Evolutionary conservation across 2,113 vertebrate species (phyloP).

Genomic region (Orientallactaga bullata): DNA sequence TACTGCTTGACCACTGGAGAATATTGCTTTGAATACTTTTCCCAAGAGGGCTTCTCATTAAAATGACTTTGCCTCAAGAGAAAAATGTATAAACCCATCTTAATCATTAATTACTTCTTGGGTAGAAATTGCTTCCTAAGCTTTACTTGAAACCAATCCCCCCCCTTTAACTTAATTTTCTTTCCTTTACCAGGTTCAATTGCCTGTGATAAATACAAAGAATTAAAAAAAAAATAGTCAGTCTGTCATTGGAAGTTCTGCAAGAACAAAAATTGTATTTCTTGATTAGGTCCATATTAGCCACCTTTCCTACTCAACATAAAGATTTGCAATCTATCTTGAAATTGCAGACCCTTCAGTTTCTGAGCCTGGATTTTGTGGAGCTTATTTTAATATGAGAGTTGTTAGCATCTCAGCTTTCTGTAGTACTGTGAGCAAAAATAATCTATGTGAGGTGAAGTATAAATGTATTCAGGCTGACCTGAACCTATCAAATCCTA

Average conservation of each 20-base stretch:
- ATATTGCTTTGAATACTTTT: slow-evolving; percentile 60
- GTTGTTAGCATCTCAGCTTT: slow-evolving; percentile 30
- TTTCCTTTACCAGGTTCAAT: slow-evolving; percentile 57
- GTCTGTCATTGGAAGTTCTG: slow-evolving; percentile 10
- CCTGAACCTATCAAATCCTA: slow-evolving; percentile 62
- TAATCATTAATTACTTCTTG: slow-evolving; percentile 75
- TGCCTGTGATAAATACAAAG: slow-evolving; percentile 70
- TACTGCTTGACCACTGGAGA: slow-evolving; percentile 25
- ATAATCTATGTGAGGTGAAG: slow-evolving; percentile 66
- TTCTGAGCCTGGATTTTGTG: slow-evolving; percentile 38
- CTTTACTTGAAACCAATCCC: slow-evolving; percentile 60
- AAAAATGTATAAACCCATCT: slow-evolving; percentile 65
- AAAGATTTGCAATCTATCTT: slow-evolving; percentile 16
- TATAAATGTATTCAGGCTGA: slow-evolving; percentile 58
- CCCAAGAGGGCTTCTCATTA: slow-evolving; percentile 66
- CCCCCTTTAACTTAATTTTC: slow-evolving; percentile 64
- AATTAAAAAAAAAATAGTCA: slow-evolving; percentile 50
- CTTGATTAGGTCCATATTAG: slow-evolving; percentile 46
- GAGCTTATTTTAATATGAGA: slow-evolving; percentile 50
- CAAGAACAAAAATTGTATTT: slow-evolving; percentile 58
- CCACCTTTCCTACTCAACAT: background rate
- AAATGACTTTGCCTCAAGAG: slow-evolving; percentile 66
- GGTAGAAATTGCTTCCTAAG: slow-evolving; percentile 72
- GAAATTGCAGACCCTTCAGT: slow-evolving; percentile 45
- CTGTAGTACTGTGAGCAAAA: slow-evolving; percentile 53